These are phyloP conservation scores for Zaprionus gabonicus DNA, from an alignment of 1,140 invertebrate species.

Conservation along the genomic window DNA sequence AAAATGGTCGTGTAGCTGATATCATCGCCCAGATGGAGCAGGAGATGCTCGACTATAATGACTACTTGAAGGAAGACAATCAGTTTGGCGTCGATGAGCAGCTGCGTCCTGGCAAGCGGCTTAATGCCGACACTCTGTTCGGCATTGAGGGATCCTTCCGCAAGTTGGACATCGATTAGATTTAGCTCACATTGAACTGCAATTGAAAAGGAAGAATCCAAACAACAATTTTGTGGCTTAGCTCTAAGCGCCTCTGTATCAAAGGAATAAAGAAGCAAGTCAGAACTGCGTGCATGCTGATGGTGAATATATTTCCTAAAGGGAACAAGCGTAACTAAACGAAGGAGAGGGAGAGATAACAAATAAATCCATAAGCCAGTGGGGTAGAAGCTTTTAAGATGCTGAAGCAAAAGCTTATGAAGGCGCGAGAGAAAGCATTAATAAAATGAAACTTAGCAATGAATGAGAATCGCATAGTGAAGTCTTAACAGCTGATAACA, in stretches of 20 bases:
- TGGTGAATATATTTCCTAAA: not conserved
- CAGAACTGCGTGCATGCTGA: not conserved
- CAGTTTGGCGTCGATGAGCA: constrained; percentile 86
- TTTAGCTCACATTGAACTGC: constrained; percentile 23
- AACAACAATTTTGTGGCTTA: constrained; percentile 19
- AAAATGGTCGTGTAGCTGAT: constrained; percentile 84
- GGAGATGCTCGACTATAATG: constrained; percentile 83
- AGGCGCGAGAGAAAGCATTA: not conserved
- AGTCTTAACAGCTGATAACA: not conserved
- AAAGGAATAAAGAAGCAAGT: constrained; percentile 32
- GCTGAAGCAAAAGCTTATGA: not conserved
- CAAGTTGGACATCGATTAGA: constrained; percentile 75
- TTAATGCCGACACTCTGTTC: constrained; percentile 85
- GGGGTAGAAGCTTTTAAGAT: not conserved
- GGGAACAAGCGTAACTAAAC: not conserved
- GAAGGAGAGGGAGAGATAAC: not conserved
- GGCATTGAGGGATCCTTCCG: constrained; percentile 87
- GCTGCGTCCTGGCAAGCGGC: constrained; percentile 85
- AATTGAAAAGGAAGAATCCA: constrained; percentile 19
- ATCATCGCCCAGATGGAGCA: constrained; percentile 85
- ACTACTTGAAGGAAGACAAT: constrained; percentile 85
- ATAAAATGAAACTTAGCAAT: not conserved
- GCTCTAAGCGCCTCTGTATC: constrained; percentile 20
- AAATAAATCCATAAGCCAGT: not conserved
- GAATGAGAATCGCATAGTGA: constrained; percentile 19